Conservation (phyloP, 2,888 invertebrate species). For the Chrysotoxum bicinctum region DNA sequence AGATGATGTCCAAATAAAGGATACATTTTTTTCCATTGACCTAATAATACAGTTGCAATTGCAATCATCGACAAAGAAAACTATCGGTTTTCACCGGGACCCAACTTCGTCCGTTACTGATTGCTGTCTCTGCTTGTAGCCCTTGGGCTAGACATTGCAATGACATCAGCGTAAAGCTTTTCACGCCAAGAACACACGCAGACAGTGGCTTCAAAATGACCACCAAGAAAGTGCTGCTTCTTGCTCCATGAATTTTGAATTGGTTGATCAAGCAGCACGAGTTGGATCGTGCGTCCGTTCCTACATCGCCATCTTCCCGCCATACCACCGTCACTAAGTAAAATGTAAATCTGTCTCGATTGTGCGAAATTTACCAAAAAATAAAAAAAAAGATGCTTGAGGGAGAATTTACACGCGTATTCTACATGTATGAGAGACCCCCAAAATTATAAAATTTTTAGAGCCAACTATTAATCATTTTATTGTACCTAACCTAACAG, state of each 20-base stretch:
- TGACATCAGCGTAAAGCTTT: conserved; percentile 58
- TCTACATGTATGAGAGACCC: conserved; percentile 47
- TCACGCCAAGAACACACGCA: conserved; percentile 55
- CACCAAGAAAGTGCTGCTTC: conserved; percentile 52
- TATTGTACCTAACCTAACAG: conserved; percentile 68
- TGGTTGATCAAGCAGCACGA: neutral
- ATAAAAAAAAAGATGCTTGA: conserved; percentile 4
- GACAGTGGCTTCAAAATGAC: conserved; percentile 4
- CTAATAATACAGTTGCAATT: conserved; percentile 7
- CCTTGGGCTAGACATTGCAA: conserved; percentile 46
- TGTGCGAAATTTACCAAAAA: conserved; percentile 45
- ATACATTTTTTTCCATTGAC: neutral
- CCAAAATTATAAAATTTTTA: conserved; percentile 69
- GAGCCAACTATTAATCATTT: conserved; percentile 73
- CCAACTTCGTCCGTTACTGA: conserved; percentile 4
- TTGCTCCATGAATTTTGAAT: neutral
- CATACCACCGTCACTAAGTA: conserved; percentile 35
- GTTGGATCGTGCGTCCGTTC: neutral
- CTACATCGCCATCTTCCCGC: neutral
- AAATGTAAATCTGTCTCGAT: conserved; percentile 66
- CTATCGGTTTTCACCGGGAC: conserved; percentile 33
- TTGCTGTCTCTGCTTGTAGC: conserved; percentile 38
- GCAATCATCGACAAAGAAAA: conserved; percentile 32
- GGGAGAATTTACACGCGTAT: conserved; percentile 61
- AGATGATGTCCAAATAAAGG: conserved; percentile 10